Percentiles rank a stretch among this genome's conserved stretches.
Evolutionary conservation across 1,140 invertebrate species (phyloP).

Genomic region (Heliconius melpomene): DNA sequence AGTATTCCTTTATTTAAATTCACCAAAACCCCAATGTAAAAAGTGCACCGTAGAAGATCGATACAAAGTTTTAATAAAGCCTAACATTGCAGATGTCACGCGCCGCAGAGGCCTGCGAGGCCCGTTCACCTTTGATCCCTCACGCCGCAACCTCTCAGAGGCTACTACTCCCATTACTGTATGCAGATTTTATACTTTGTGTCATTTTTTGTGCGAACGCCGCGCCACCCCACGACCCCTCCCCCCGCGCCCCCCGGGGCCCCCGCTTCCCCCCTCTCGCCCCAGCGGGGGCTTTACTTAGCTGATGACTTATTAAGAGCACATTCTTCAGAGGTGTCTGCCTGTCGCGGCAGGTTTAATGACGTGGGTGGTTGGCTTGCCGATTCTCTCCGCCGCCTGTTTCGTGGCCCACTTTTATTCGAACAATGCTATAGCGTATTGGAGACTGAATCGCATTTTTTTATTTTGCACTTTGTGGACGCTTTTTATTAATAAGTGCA

Average conservation of each 20-base stretch:
- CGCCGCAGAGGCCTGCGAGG: conserved; percentile 42
- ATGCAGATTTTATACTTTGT: conserved; percentile 78
- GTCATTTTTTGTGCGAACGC: conserved; percentile 72
- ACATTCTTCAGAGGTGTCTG: conserved; percentile 79
- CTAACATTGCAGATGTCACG: conserved; percentile 40
- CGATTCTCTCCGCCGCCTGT: conserved; percentile 49
- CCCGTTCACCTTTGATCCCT: conserved; percentile 64
- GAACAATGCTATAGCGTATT: conserved; percentile 45
- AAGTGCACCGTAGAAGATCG: conserved; percentile 27
- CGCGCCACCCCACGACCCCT: conserved; percentile 38
- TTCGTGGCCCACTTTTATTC: conserved; percentile 50
- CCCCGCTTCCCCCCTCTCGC: conserved; percentile 28
- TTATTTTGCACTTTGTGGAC: conserved; percentile 36
- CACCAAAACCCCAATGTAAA: background rate
- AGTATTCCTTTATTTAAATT: background rate
- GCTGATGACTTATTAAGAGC: conserved; percentile 80
- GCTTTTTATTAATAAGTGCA: conserved; percentile 35
- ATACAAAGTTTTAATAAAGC: conserved; percentile 40
- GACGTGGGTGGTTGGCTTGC: conserved; percentile 60
- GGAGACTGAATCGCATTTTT: conserved; percentile 37
- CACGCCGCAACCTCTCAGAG: conserved; percentile 65
- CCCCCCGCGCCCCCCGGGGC: conserved; percentile 12
- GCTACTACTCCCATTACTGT: conserved; percentile 69
- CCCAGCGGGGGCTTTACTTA: conserved; percentile 68
- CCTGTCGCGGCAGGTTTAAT: conserved; percentile 72